Conservation (phyloP, 2,113 vertebrate species). For the Platanista minor region DNA sequence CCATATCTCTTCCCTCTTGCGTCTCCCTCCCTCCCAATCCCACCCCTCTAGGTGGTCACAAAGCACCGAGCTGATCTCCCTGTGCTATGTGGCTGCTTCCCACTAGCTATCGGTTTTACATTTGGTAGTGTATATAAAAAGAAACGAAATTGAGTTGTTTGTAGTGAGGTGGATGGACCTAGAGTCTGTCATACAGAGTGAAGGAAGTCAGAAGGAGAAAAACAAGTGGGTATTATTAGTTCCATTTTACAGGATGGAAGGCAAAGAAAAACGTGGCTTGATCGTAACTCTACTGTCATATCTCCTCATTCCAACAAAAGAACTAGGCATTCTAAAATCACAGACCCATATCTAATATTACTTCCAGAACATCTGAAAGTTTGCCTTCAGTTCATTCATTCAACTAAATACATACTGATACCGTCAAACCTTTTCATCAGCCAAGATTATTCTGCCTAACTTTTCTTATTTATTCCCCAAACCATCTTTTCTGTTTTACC, state of each 20-base stretch:
- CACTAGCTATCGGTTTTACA: too few species aligned
- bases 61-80: too few species aligned
- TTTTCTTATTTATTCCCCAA: background rate
- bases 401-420: background rate
- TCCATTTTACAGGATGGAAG: background rate
- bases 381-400: background rate
- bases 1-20: too few species aligned
- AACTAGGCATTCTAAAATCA: background rate
- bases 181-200: too few species aligned
- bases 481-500: background rate
- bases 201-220: background rate
- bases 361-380: background rate
- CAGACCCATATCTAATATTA: background rate
- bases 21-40: too few species aligned
- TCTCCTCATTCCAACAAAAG: background rate
- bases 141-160: too few species aligned
- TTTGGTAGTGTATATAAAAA: too few species aligned
- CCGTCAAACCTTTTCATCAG: background rate
- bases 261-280: background rate
- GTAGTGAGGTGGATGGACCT: too few species aligned
- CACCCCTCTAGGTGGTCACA: too few species aligned
- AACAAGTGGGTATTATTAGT: background rate
- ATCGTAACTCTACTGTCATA: background rate
- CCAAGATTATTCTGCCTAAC: background rate
- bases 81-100: too few species aligned